Conservation (phyloP, 2,797 vertebrate genomes). For the Pseudocheirus occidentalis region DNA sequence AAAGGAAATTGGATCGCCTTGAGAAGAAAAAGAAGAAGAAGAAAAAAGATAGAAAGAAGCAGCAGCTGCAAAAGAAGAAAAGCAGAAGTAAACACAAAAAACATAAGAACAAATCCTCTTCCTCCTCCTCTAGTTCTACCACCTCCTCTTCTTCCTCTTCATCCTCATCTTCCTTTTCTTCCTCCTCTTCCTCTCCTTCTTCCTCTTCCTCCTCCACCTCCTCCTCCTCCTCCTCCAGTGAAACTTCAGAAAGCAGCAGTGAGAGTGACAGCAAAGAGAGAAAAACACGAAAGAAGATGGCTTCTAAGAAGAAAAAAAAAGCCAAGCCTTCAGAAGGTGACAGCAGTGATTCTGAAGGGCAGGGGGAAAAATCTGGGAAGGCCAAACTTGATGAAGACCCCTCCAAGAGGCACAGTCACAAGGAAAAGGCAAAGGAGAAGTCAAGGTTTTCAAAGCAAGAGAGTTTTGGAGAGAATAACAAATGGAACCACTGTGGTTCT, state of each 20-base stretch:
- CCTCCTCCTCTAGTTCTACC: conserved; percentile 82
- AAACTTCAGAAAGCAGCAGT: conserved; percentile 84
- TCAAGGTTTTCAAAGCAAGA: conserved; percentile 77
- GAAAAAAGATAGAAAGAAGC: conserved; percentile 87
- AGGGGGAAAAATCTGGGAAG: conserved; percentile 83
- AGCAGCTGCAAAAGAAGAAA: conserved; percentile 89
- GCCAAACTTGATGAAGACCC: conserved; percentile 84
- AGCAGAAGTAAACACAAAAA: conserved; percentile 87
- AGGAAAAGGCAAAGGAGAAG: conserved; percentile 80
- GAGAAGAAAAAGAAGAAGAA: conserved; percentile 92
- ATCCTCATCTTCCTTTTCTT: conserved; percentile 79
- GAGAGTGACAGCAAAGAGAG: conserved; percentile 86
- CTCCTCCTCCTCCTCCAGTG: conserved; percentile 82
- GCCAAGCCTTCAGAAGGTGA: conserved; percentile 83
- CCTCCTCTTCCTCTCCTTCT: conserved; percentile 83
- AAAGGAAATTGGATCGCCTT: conserved; percentile 95
- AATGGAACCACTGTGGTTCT: conserved; percentile 79
- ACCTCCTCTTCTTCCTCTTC: conserved; percentile 84
- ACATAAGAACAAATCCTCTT: conserved; percentile 83
- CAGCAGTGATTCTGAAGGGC: conserved; percentile 86
- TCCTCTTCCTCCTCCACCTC: conserved; percentile 78
- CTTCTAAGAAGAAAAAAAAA: conserved; percentile 88
- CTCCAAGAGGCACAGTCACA: conserved; percentile 82
- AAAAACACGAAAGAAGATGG: conserved; percentile 87
- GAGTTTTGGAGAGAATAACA: conserved; percentile 84